Percentiles rank a stretch among this genome's conserved stretches.
These are phyloP conservation scores for Anoplius nigerrimus DNA, from an alignment of 2,888 invertebrate species.

Conservation along the genomic window DNA sequence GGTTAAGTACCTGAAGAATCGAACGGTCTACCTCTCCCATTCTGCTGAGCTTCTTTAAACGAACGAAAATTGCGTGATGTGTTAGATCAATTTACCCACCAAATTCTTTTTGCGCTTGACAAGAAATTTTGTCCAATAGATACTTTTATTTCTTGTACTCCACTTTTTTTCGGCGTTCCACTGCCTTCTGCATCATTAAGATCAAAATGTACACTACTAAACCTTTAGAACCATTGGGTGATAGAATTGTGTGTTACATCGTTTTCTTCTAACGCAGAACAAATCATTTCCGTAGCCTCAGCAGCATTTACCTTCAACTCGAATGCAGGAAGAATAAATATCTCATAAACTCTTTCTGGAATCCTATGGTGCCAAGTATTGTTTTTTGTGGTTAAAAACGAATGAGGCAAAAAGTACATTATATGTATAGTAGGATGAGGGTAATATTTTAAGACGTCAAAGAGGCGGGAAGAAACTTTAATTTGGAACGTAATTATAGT, in stretches of 20 bases:
- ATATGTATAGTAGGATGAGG: too few relatives aligned
- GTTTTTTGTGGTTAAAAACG: background rate
- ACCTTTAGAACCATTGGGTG: conserved; percentile 10
- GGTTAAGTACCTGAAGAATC: conserved; percentile 41
- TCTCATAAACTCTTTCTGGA: conserved; percentile 7
- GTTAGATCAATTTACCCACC: background rate
- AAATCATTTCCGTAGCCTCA: conserved; percentile 11
- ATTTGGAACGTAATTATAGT: too few relatives aligned
- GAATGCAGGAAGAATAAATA: conserved; percentile 3
- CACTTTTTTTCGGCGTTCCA: conserved; percentile 2
- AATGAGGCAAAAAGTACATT: too few relatives aligned
- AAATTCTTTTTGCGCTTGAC: background rate
- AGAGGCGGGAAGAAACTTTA: too few relatives aligned
- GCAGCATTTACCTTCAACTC: conserved; percentile 15
- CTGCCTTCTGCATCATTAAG: too few relatives aligned
- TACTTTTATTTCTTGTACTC: background rate
- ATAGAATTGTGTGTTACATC: conserved; percentile 4
- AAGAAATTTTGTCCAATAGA: conserved; percentile 1
- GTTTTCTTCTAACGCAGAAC: conserved; percentile 12
- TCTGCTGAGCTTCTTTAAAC: conserved; percentile 13
- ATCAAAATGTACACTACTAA: conserved; percentile 7
- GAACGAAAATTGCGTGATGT: conserved; percentile 2
- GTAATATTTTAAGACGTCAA: too few relatives aligned
- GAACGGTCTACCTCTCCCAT: conserved; percentile 58
- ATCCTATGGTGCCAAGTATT: background rate